Evolutionary conservation across 2,113 vertebrate genomes (phyloP).

Genomic region (Capreolus pygargus): DNA sequence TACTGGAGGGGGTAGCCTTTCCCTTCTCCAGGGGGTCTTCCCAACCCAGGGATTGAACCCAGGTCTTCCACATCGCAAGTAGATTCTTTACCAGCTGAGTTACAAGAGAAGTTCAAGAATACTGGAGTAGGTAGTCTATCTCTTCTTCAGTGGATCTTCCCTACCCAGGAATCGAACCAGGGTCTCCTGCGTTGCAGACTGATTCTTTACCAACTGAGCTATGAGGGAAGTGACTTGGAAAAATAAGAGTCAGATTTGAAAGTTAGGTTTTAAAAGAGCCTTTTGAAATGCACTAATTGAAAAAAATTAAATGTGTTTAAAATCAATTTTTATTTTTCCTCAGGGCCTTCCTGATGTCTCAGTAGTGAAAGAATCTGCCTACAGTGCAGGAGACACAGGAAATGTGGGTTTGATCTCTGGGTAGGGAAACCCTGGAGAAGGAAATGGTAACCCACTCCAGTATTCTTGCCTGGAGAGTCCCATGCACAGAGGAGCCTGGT

Average conservation of each 20-base stretch:
- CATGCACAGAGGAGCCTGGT: background rate
- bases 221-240: background rate
- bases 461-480: background rate
- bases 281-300: background rate
- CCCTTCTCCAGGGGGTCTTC: background rate
- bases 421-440: background rate
- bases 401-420: background rate
- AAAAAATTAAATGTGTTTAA: background rate
- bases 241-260: background rate
- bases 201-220: background rate
- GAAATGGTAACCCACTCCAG: background rate
- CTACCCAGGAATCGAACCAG: background rate
- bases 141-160: background rate
- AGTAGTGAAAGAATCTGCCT: background rate
- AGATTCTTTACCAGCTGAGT: background rate
- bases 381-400: background rate
- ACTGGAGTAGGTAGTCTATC: background rate
- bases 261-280: background rate
- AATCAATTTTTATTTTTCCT: background rate
- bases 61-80: background rate
- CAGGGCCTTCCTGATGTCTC: background rate
- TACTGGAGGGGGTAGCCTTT: background rate
- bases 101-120: background rate
- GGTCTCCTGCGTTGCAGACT: background rate
- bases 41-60: rapidly evolving